Conservation (phyloP, 2,113 vertebrate genomes). For the Thunnus maccoyii region DNA sequence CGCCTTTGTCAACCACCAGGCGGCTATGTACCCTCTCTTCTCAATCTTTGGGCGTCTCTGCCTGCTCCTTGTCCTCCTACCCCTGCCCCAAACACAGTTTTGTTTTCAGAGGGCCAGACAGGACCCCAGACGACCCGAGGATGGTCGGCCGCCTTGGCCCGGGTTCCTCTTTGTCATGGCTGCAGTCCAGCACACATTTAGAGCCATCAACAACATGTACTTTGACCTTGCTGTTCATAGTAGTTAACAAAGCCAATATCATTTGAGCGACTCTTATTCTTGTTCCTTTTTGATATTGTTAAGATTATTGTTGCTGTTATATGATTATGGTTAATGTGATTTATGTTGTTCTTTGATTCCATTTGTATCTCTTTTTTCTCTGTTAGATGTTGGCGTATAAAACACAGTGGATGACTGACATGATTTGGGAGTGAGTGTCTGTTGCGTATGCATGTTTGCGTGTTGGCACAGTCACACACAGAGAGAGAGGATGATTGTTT, state of each 20-base stretch:
- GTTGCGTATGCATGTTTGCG: slow-evolving; percentile 62
- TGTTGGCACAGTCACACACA: slow-evolving; percentile 63
- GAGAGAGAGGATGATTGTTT: slow-evolving; percentile 74
- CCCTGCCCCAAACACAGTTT: slow-evolving; percentile 44
- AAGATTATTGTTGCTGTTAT: slow-evolving; percentile 82
- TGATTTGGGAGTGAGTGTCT: slow-evolving; percentile 52
- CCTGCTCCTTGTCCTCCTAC: slow-evolving; percentile 25
- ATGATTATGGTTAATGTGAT: slow-evolving; percentile 81
- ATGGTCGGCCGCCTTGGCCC: slow-evolving; percentile 41
- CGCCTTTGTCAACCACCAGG: slow-evolving; percentile 48
- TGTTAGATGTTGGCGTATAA: slow-evolving; percentile 73
- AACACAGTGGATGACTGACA: slow-evolving; percentile 66
- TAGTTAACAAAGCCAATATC: slow-evolving; percentile 81
- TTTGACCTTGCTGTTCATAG: slow-evolving; percentile 83
- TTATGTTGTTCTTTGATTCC: slow-evolving; percentile 81
- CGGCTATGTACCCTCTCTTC: slow-evolving; percentile 31
- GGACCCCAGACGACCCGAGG: slow-evolving; percentile 44
- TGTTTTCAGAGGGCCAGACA: slow-evolving; percentile 58
- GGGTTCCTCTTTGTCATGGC: slow-evolving; percentile 60
- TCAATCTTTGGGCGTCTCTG: slow-evolving; percentile 14
- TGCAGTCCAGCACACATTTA: slow-evolving; percentile 71
- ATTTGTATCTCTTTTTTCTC: slow-evolving; percentile 79
- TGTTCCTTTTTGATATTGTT: slow-evolving; percentile 83
- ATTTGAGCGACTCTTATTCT: slow-evolving; percentile 75
- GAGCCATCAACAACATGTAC: slow-evolving; percentile 77